phyloP scores from a whole-genome alignment of 2,888 invertebrate genomes.

The Heliconius erato region DNA sequence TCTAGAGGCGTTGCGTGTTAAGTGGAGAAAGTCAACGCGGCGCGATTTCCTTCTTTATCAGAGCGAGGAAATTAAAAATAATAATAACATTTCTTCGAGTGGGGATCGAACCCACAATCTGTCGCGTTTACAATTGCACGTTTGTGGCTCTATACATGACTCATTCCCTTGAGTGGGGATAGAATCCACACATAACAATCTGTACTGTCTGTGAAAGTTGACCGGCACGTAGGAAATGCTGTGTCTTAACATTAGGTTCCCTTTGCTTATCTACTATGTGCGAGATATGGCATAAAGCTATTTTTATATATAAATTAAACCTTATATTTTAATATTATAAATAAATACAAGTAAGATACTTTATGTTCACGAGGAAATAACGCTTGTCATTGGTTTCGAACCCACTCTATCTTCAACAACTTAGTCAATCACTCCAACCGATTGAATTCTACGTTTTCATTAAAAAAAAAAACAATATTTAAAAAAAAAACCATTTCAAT shows the following conservation, averaged over 20 bases:
- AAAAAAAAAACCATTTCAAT: conserved; percentile 19
- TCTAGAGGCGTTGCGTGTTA: no score
- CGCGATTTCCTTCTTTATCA: not conserved
- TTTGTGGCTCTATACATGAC: no score
- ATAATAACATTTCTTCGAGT: not conserved
- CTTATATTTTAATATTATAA: no score
- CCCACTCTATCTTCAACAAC: not conserved
- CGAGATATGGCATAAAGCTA: no score
- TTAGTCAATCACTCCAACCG: not conserved
- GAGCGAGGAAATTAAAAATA: not conserved
- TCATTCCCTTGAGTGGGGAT: no score
- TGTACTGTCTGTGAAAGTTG: no score
- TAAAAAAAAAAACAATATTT: not conserved
- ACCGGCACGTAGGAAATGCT: not conserved
- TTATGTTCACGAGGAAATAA: not conserved
- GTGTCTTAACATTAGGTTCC: not conserved
- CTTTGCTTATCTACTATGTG: not conserved
- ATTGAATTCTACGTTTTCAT: not conserved
- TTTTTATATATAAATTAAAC: no score
- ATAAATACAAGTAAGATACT: no score
- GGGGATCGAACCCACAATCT: not conserved
- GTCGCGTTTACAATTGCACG: no score
- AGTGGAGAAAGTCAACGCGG: not conserved
- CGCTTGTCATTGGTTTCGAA: not conserved
- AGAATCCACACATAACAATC: no score